Base-by-base conservation (phyloP, 64 coral and sea anemone species). In the Stylophora pistillata region DNA sequence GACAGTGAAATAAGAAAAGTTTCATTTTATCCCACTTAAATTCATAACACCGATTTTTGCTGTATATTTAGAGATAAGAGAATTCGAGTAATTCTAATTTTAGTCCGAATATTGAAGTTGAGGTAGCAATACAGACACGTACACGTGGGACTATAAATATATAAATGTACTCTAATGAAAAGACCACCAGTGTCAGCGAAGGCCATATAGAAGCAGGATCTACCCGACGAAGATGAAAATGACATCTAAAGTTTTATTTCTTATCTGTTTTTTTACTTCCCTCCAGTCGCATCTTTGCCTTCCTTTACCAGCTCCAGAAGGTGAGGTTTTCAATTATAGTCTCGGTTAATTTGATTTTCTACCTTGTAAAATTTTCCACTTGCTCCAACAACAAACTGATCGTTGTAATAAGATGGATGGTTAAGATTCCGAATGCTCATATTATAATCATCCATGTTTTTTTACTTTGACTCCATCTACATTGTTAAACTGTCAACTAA, bases 1-100 rank as follows among this genome's bases (percentile, higher is more conserved):
- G 5, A 10, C 23, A 21, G 23, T 68, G 5, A 68, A 68, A 68
- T 26, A 12, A 25, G 12, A 26, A 21, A n/a, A n/a, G 64, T n/a
- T 27, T n/a, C 4, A 26, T 21, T 25, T 28, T 11, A 26, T 11
- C 21, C 21, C 21, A 68, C 12, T 68, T 6, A 1, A 68, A 26
- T 7, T 21, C 64, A 68, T 66, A 26, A 25, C 5, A 17, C 23
- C 4, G n/a, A 21, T 68, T 12, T 21, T 68, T 68, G 64, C 25
- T 68, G 26, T 68, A 25, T 28, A 68, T 68, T 25, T 68, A 11
- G n/a, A 11, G 21, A 68, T 25, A 26, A 0, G 64, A 68, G 64
- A 21, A 68, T 68, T 68, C 64, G 64, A 68, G 64, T 68, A 25
- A 68, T 68, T 68, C 64, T 68, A 68, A 68, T 26, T 25, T 68